These are phyloP conservation scores for Poeciliopsis prolifica DNA, from an alignment of 2,113 vertebrate species.

Conservation along the genomic window DNA sequence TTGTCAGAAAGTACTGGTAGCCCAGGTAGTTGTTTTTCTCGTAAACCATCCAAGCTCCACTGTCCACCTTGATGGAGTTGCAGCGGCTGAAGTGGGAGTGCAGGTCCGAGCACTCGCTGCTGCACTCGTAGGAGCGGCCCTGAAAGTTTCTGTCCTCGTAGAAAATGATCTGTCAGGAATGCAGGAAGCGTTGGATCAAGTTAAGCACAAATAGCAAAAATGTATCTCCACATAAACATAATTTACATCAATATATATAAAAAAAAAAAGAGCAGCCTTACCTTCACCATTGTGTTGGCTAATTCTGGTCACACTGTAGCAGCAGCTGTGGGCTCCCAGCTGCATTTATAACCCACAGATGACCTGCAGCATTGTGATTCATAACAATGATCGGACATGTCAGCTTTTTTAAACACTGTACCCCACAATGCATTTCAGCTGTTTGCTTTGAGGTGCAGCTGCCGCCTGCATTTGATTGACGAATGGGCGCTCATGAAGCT, in stretches of 20 bases:
- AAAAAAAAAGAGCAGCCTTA: constrained; percentile 52
- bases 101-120: constrained; percentile 66
- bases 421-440: constrained; percentile 37
- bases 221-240: not conserved
- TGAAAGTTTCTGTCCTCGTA: constrained; percentile 78
- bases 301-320: constrained; percentile 45
- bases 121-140: constrained; percentile 77
- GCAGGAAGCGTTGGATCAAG: not conserved
- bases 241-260: constrained; percentile 27
- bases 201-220: not conserved
- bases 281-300: constrained; percentile 73
- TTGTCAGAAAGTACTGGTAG: constrained; percentile 77
- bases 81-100: constrained; percentile 78
- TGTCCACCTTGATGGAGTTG: constrained; percentile 78
- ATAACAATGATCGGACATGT: constrained; percentile 55
- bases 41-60: constrained; percentile 76
- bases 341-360: constrained; percentile 70
- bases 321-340: constrained; percentile 11
- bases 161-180: constrained; percentile 71
- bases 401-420: constrained; percentile 65
- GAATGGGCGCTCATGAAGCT: not conserved
- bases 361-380: constrained; percentile 59
- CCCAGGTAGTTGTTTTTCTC: constrained; percentile 74
- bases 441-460: constrained; percentile 30
- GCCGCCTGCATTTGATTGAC: not conserved